Percentiles rank a stretch among this genome's conserved stretches.
phyloP scores from a whole-genome alignment of 1,140 invertebrate species.

The Diuraphis noxia region DNA sequence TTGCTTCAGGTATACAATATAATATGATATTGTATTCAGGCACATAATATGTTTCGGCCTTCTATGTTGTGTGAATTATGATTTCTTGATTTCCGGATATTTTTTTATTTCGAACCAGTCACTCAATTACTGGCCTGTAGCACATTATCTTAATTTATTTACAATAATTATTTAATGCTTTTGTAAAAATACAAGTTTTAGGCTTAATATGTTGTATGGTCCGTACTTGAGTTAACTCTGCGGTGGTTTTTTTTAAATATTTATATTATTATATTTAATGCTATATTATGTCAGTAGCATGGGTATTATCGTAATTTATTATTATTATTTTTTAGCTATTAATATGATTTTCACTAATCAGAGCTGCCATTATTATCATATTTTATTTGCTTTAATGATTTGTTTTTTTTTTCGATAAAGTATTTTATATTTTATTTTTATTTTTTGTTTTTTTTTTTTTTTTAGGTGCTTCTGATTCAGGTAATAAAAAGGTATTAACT shows the following conservation, averaged over 20 bases:
- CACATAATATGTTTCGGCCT: constrained; percentile 15
- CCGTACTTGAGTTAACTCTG: background rate
- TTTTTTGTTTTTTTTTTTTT: constrained; percentile 43
- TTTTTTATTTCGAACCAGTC: background rate
- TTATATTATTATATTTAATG: constrained; percentile 22
- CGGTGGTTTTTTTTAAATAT: background rate
- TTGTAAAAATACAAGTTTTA: constrained; percentile 5
- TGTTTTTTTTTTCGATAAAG: background rate
- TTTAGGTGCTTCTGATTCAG: constrained; percentile 53
- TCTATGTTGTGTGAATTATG: constrained; percentile 19
- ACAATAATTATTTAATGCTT: background rate
- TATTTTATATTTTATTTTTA: background rate
- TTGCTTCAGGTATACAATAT: constrained; percentile 49
- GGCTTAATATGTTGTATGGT: background rate
- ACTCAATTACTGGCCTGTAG: background rate
- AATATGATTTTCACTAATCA: constrained; percentile 32
- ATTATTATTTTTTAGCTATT: constrained; percentile 11
- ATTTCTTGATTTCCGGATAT: constrained; percentile 28
- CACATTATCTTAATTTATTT: background rate
- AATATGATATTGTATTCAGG: constrained; percentile 49
- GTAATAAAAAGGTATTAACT: constrained; percentile 76
- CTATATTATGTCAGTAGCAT: constrained; percentile 14
- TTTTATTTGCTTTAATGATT: constrained; percentile 42
- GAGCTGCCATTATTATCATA: background rate
- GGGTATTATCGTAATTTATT: constrained; percentile 4